Evolutionary conservation across 2,797 vertebrate species (phyloP).

Genomic region (Pyrocephalus nanus): DNA sequence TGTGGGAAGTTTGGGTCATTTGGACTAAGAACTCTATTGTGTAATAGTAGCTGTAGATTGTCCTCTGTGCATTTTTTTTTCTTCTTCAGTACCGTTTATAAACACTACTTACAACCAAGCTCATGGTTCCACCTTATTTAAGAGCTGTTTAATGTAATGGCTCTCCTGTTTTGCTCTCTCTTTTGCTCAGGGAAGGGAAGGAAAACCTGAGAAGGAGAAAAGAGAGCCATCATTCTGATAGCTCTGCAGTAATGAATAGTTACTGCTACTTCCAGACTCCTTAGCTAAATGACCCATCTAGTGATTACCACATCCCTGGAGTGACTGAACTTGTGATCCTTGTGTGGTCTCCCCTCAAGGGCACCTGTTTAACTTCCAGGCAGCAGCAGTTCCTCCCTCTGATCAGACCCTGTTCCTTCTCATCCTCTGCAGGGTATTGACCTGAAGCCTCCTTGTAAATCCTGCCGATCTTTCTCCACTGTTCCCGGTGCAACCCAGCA

Average conservation of each 20-base stretch:
- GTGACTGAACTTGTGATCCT: not conserved
- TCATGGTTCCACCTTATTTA: not conserved
- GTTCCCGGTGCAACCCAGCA: not conserved
- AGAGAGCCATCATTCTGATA: not conserved
- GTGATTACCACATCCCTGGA: not conserved
- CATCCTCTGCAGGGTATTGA: not conserved
- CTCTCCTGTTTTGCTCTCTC: not conserved
- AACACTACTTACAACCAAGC: not conserved
- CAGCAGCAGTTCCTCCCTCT: not conserved
- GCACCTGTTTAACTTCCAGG: not conserved
- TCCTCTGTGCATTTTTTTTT: not conserved
- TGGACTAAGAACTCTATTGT: not conserved
- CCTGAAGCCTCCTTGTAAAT: conserved; percentile 24
- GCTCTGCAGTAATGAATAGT: not conserved
- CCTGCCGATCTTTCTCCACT: not conserved
- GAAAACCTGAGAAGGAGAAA: not conserved
- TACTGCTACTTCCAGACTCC: not conserved
- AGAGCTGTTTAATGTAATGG: not conserved
- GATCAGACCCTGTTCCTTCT: not conserved
- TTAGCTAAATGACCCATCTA: conserved; percentile 20
- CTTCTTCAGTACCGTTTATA: not conserved
- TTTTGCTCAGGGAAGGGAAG: not conserved
- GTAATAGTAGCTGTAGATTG: not conserved
- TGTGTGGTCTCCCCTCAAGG: not conserved
- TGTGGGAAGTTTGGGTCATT: not conserved